A percentile compares a stretch with the other conserved stretches of the same genome.
Evolutionary conservation across 2,113 vertebrate species (phyloP).

Genomic region (Actenoides lindsayi): DNA sequence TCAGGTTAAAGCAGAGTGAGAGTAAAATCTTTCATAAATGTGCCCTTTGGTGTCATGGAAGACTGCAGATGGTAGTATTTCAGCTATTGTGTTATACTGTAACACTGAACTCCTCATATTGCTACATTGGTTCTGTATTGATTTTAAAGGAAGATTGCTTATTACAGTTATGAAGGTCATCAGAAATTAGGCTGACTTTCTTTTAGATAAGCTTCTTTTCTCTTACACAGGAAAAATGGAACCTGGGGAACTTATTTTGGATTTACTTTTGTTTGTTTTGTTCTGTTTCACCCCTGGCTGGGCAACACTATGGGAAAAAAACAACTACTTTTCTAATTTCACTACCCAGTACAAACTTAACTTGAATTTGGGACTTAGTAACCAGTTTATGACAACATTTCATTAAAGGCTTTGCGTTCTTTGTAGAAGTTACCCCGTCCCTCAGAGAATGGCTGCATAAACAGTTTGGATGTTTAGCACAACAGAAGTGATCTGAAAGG

Average conservation of each 20-base stretch:
- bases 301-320: not conserved
- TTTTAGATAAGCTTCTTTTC: not conserved
- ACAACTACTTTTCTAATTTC: not conserved
- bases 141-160: conserved; percentile 1
- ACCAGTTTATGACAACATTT: not conserved
- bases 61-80: not conserved
- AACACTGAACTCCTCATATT: not conserved
- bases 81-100: not conserved
- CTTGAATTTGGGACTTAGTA: not conserved
- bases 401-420: not conserved
- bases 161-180: not conserved
- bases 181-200: not conserved
- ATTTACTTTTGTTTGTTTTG: not conserved
- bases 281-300: not conserved
- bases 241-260: not conserved
- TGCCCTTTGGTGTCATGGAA: conserved; percentile 35
- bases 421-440: not conserved
- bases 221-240: not conserved
- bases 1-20: not conserved
- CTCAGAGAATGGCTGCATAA: not conserved
- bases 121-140: not conserved
- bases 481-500: not conserved
- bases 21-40: conserved; percentile 36
- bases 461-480: not conserved
- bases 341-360: not conserved